These are phyloP conservation scores for Diachasma alloeum DNA, from an alignment of 1,140 invertebrate species.

Conservation along the genomic window DNA sequence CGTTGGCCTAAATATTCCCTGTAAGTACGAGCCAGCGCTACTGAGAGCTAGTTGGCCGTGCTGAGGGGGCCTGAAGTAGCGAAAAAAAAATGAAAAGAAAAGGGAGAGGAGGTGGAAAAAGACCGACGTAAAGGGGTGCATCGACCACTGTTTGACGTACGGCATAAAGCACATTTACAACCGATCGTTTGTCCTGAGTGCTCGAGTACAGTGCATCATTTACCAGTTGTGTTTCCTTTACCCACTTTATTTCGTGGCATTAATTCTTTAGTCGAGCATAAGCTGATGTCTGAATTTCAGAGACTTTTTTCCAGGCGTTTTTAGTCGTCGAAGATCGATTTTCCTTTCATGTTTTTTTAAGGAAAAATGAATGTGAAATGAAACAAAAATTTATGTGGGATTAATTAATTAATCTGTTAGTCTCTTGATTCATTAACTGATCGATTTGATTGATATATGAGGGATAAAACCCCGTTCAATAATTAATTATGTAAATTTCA, in stretches of 20 bases:
- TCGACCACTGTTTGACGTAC: not conserved
- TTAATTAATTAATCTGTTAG: too few species aligned
- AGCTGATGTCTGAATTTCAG: too few species aligned
- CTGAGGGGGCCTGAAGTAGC: not conserved
- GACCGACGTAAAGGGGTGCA: not conserved
- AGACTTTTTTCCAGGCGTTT: too few species aligned
- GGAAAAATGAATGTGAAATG: too few species aligned
- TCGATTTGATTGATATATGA: too few species aligned
- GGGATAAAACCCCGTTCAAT: too few species aligned
- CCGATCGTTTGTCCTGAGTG: not conserved
- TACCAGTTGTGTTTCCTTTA: not conserved
- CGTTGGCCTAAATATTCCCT: slow-evolving; percentile 39
- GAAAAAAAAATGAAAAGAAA: not conserved
- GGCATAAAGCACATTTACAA: slow-evolving; percentile 2
- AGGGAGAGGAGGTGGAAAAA: not conserved
- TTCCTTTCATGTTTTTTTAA: too few species aligned
- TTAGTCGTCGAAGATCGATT: too few species aligned
- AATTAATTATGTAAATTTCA: too few species aligned
- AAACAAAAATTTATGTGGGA: too few species aligned
- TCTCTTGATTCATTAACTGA: too few species aligned
- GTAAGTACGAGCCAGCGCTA: slow-evolving; percentile 16
- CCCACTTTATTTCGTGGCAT: not conserved
- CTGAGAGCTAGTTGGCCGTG: not conserved
- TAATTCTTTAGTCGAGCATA: too few species aligned
- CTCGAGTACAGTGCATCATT: not conserved